phyloP scores from a whole-genome alignment of 2,113 vertebrate genomes.

The Leucosticte australis region DNA sequence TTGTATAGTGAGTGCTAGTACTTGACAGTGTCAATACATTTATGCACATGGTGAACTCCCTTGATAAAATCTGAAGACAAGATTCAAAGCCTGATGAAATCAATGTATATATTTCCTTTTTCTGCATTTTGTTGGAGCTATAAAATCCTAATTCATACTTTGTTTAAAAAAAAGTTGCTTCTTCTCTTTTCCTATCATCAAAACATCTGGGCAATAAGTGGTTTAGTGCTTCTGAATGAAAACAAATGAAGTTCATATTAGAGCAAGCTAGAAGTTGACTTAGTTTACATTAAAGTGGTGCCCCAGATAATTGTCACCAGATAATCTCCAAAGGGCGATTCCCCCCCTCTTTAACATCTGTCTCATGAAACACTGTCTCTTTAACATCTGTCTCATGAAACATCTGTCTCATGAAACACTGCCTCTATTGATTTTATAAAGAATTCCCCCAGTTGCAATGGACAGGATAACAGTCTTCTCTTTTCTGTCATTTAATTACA shows the following conservation, averaged over 20 bases:
- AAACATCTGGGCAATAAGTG: neutral
- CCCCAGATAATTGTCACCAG: neutral
- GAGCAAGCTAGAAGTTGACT: neutral
- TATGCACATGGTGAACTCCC: neutral
- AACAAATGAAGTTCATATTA: neutral
- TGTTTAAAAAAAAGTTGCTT: neutral
- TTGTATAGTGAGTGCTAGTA: neutral
- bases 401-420: neutral
- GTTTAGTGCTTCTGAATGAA: neutral
- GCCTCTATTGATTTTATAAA: neutral
- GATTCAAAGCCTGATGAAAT: neutral
- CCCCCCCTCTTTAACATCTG: neutral
- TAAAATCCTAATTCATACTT: neutral
- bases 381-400: neutral
- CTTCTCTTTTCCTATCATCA: neutral
- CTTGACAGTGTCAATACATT: neutral
- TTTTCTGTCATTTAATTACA: neutral
- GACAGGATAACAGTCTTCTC: neutral
- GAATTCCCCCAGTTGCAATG: neutral
- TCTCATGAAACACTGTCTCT: neutral
- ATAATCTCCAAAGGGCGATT: neutral
- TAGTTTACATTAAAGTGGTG: neutral
- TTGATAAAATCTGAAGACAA: neutral
- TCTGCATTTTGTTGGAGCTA: neutral
- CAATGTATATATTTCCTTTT: neutral